Evolutionary conservation across 2,888 invertebrate species (phyloP).

Genomic region (Venustoraphidia nigricollis): DNA sequence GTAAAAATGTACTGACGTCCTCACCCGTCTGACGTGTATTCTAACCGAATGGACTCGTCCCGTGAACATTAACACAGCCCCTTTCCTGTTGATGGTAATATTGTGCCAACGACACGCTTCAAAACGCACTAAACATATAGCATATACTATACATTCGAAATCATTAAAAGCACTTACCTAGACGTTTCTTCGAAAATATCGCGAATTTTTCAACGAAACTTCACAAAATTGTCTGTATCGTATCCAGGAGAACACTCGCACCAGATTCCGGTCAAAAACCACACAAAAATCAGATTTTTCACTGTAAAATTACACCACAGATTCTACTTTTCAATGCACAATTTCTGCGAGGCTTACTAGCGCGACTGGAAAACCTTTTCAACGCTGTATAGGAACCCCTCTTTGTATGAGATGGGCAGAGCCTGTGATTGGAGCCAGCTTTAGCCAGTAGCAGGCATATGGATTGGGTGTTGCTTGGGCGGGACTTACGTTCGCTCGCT

Average conservation of each 20-base stretch:
- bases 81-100: conserved; percentile 11
- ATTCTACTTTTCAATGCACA: conserved; percentile 13
- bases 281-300: too few species aligned
- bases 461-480: conserved; percentile 7
- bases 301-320: background rate
- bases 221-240: too few species aligned
- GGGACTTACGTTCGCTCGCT: conserved; percentile 11
- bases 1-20: conserved; percentile 15
- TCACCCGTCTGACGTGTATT: conserved; percentile 20
- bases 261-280: too few species aligned
- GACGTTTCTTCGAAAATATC: too few species aligned
- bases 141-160: background rate
- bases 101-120: conserved; percentile 4
- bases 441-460: conserved; percentile 14
- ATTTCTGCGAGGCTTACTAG: conserved; percentile 15
- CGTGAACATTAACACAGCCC: conserved; percentile 17
- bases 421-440: conserved; percentile 12
- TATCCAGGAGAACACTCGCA: too few species aligned
- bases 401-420: conserved; percentile 10
- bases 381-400: conserved; percentile 14
- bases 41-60: conserved; percentile 21
- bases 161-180: too few species aligned
- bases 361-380: conserved; percentile 15
- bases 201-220: too few species aligned
- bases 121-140: background rate